phyloP scores from a whole-genome alignment of 2,888 invertebrate genomes.

The Plusia festucae region DNA sequence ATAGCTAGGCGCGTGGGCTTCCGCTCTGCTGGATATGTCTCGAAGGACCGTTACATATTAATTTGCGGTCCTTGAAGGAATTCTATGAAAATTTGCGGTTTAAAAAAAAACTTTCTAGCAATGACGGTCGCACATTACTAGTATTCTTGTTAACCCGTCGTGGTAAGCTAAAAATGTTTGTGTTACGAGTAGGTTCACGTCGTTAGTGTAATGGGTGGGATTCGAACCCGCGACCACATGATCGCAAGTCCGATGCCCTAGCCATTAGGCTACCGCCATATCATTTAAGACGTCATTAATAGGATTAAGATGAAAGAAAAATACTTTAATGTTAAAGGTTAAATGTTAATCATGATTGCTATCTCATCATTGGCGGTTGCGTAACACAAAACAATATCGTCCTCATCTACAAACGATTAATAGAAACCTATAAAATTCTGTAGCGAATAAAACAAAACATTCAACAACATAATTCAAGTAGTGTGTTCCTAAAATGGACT shows the following conservation, averaged over 20 bases:
- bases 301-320: neutral
- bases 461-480: conserved; percentile 23
- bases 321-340: neutral
- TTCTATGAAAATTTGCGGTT: neutral
- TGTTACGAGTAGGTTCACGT: too few relatives aligned
- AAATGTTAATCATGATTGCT: neutral
- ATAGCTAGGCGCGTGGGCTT: conserved; percentile 43
- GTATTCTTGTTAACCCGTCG: too few relatives aligned
- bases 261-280: too few relatives aligned
- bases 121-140: too few relatives aligned
- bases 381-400: neutral
- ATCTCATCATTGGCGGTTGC: neutral
- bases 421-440: neutral
- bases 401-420: neutral
- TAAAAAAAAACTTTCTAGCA: too few relatives aligned
- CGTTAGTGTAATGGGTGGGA: too few relatives aligned
- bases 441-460: conserved; percentile 15
- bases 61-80: conserved; percentile 11
- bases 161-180: too few relatives aligned
- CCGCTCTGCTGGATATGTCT: conserved; percentile 34
- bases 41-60: conserved; percentile 6
- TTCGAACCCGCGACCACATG: too few relatives aligned
- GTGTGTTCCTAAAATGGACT: conserved; percentile 17
- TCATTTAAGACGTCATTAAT: too few relatives aligned
- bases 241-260: too few relatives aligned